Conservation (phyloP, 2,797 vertebrate genomes). For the Amblyopsis hoosieri region DNA sequence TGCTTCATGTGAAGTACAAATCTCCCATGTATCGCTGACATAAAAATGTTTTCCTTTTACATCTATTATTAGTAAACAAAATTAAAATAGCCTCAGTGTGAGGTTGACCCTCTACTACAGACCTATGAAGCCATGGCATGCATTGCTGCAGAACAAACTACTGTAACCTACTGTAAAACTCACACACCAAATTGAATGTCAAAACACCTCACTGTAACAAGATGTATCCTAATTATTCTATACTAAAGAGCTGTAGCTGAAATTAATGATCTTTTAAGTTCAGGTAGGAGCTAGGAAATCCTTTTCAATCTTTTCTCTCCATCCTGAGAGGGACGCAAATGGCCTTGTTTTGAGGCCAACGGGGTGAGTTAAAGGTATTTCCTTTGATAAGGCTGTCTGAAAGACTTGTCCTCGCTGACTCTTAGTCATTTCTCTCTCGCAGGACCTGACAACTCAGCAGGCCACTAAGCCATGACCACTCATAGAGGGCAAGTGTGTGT, state of each 20-base stretch:
- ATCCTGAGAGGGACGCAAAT: slow-evolving; percentile 33
- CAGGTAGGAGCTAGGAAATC: slow-evolving; percentile 42
- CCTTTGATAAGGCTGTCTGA: slow-evolving; percentile 36
- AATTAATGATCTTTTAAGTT: slow-evolving; percentile 30
- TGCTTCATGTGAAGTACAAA: neutral
- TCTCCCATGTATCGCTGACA: slow-evolving; percentile 7
- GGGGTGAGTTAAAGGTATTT: slow-evolving; percentile 42
- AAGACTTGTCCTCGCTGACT: slow-evolving; percentile 1
- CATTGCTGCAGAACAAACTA: neutral
- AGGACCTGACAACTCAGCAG: neutral
- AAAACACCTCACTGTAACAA: neutral
- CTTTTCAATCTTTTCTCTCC: slow-evolving; percentile 14
- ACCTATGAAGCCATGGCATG: neutral
- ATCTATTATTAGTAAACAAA: too few species aligned
- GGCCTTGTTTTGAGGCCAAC: slow-evolving; percentile 49
- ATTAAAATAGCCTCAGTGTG: neutral
- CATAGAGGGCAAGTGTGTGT: too few species aligned
- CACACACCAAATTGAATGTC: neutral
- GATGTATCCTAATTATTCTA: neutral
- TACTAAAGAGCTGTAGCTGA: neutral
- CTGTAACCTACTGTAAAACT: too few species aligned
- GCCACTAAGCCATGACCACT: too few species aligned
- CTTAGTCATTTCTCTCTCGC: neutral
- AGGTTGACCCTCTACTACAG: neutral
- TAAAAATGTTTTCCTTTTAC: too few species aligned